Evolutionary conservation across 2,113 vertebrate species (phyloP), one percentile per base, ranked within the genome.

Genomic region (Oryzias celebensis): DNA sequence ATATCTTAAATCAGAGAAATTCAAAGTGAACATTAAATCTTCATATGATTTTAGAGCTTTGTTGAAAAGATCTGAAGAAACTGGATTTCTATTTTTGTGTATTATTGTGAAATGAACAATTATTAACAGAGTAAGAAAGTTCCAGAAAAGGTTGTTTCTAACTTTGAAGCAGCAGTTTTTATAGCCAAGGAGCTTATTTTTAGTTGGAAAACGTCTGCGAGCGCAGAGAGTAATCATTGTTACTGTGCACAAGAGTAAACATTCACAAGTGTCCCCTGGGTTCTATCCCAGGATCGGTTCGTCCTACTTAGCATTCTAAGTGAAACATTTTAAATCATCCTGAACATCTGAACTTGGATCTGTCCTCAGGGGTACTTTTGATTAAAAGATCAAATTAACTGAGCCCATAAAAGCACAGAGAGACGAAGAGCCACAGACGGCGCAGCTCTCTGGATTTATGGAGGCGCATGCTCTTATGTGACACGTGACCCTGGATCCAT

Each of bases 311-410:
- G 61, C 73, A 81, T 86, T 82, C 79, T 45, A 62, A 69, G 61
- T 31, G 52, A 78, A 78, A 84, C 63, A 58, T 49, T 84, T 79
- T 83, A 81, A 87, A 83, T 86, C 85, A 82, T 70, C 28, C 65
- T 18, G 60, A 81, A 82, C 83, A 86, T 77, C 80, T 85, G 86
- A 87, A 75, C 82, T 72, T 72, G 80, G 77, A 82, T 80, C 68
- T 61, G 68, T 84, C 78, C 80, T 79, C 82, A 14, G 76, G 85
- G 85, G 72, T 75, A 54, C 80, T 79, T 83, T 83, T 87, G 82
- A 88, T 87, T 85, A 87, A 89, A 84, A 84, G 81, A 84, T 86
- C 77, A 85, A 84, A 89, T 88, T 86, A 86, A 85, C 76, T 7
- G 58, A 76, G 73, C 74, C 80, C 81, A 86, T 87, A 87, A 88